Base-by-base conservation (phyloP, 2,888 invertebrate species). In the Tenodera sinensis region DNA sequence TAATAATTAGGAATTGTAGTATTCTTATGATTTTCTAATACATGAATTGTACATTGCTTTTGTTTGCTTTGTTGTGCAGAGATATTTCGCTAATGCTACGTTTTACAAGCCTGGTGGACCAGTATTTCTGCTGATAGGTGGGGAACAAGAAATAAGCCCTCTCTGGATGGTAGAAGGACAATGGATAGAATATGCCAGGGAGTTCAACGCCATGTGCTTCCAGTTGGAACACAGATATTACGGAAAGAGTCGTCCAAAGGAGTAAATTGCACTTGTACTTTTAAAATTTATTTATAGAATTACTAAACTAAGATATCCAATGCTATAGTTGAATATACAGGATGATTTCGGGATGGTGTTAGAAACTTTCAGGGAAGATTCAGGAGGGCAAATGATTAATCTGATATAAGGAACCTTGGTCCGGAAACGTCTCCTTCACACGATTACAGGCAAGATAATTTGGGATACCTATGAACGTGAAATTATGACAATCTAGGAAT, bases 61-160 rank as follows among this genome's bases (percentile, higher is more conserved):
- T 30, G 3, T 85, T 84, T 28, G 14, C 87, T 90, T 87, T 90
- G 91, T 90, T 90, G 92, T 92, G 15, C 93, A 98, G 97, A 94
- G 97, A 90, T 98, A 97, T 92, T 98, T 95, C 93, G 95, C 96
- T 0, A 98, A 98, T 93, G 95, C 95, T 89, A 94, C 95, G 27
- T 96, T 95, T 92, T 97, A 96, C 93, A 95, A 96, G 92, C 93
- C 94, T 25, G 96, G 95, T 86, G 97, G 98, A 0, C 98, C 98
- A 0, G 95, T 98, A n/a, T 99, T 99, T 93, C 93, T 99, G 25
- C 97, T 98, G 97, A 97, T 99, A 91, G 98, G 98, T 0, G 99
- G 99, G 6, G 99, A 99, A 94, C 98, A 97, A 0, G 95, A 96
- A 86, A 97, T 97, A 0, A 95, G 95, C 91, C 94, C 96, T 0